Evolutionary conservation across 2,797 vertebrate genomes (phyloP), one percentile per base, ranked within the genome.

Genomic region (Sebastes alutus): DNA sequence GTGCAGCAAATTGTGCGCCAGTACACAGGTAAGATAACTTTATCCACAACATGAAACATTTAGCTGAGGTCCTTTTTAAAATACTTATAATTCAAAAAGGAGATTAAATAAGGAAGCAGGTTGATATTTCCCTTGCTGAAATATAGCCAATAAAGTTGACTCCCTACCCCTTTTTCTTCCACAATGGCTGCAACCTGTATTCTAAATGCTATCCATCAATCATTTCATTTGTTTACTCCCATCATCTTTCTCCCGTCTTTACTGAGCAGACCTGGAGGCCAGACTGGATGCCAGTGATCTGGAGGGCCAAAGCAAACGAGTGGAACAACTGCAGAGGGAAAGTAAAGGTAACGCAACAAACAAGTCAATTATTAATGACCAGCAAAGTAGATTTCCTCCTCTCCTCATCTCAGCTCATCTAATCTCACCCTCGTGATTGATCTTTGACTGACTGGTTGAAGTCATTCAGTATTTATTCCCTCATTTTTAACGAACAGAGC

Each of bases 321-420:
- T 81, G 63, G 20, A 68, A 25, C 54, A 79, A 46, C 68, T 85
- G 35, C 65, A 81, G 52, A 75, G 1, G 54, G 60, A 86, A 67
- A 87, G 22, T 25, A 61, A 25, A 72, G 78, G 78, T 77, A 80
- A 69, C 46, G 58, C 12, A 81, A 67, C 60, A 83, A 85, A 77
- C 46, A 55, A 13, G 22, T 84, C 3, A 60, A 82, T 70, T 55
- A 85, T 75, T 85, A 38, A 87, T 67, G 46, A 30, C 13, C 6
- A 54, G 67, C 25, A 61, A 76, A 83, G 60, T 60, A 27, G 33
- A 83, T 63, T 80, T 72, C 55, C 9, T 59, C 66, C 32, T 52
- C 22, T 59, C 62, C 23, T 56, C 22, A 49, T 75, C 35, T 52
- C 25, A 75, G 23, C 25, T 77, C 22, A 20, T 59, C 27, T 59